These are phyloP conservation scores for Drosophila austrosaltans DNA, from an alignment of 2,888 invertebrate genomes.

Conservation along the genomic window DNA sequence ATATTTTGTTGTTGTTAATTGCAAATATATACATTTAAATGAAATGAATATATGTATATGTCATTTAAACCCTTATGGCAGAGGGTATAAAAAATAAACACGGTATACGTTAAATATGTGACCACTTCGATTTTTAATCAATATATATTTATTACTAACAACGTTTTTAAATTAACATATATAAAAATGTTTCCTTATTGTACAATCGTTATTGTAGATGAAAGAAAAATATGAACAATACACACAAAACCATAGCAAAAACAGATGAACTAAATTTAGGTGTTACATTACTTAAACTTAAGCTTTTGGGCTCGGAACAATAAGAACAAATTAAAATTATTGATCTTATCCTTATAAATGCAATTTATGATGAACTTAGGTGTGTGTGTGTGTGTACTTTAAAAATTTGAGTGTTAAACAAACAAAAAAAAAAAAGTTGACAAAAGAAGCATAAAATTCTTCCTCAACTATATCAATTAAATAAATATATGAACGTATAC, in stretches of 20 bases:
- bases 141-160: conserved; percentile 16
- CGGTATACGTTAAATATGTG: background rate
- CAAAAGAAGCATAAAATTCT: conserved; percentile 3
- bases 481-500: conserved; percentile 16
- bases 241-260: conserved; percentile 8
- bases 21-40: background rate
- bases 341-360: conserved; percentile 26
- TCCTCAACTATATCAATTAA: conserved; percentile 6
- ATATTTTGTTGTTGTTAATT: background rate
- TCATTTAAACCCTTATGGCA: background rate
- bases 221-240: conserved; percentile 2
- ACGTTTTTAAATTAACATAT: conserved; percentile 15
- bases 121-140: conserved; percentile 9
- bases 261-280: conserved; percentile 22
- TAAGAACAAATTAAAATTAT: conserved; percentile 14
- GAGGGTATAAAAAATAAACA: conserved; percentile 2
- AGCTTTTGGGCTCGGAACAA: conserved; percentile 18
- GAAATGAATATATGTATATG: background rate
- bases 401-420: background rate
- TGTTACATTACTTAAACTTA: conserved; percentile 15
- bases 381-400: conserved; percentile 4
- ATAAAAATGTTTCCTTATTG: conserved; percentile 13
- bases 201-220: conserved; percentile 16
- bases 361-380: conserved; percentile 16
- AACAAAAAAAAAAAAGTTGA: background rate